Base-by-base conservation (phyloP, 2,888 invertebrate genomes). In the Ichneumoninae sp. region DNA sequence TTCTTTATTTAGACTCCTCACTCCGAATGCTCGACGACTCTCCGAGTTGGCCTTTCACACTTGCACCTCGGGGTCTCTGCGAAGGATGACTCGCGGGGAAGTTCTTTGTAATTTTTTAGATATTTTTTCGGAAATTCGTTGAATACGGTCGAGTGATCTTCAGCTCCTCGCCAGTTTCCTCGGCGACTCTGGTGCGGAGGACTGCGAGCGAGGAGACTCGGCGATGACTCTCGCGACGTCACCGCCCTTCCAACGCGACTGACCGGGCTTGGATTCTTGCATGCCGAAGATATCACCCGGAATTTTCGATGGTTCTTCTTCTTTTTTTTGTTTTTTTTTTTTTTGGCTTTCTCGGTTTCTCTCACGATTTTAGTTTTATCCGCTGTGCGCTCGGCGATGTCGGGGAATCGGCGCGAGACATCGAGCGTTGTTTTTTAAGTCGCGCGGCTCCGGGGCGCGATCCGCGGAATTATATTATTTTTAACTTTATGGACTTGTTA, bases 1-100 rank as follows among this genome's bases (percentile, higher is more conserved):
- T 88, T 89, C 88, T 90, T 90, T 91, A 91, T 91, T 91, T 91
- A 91, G 90, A 89, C 88, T 89, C 75, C 60, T 52, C 86, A 87
- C 88, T 83, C 87, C 85, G 76, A 82, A 89, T 75, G 87, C 81
- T 86, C 78, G 86, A 73, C 87, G 86, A 73, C 87, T 89, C 88
- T 88, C 88, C 88, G 88, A 3, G 88, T 86, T 83, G 13, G 36
- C 52, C 36, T 54, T n/a, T 33, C 50, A 19, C 66, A 63, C 65
- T 52, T n/a, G 63, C 26, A 63, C 63, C 44, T 10, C 44, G 16
- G 63, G 33, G 19, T 19, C 22, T 57, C 8, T 7, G 4, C 33
- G 63, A 16, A 13, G 33, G 30, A 63, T 16, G 7, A 30, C 30
- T 30, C 33, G 60, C 63, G n/a, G 63, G 33, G 16, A 7, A 16